Conservation (phyloP, 2,113 vertebrate species). For the Grammomys surdaster region DNA sequence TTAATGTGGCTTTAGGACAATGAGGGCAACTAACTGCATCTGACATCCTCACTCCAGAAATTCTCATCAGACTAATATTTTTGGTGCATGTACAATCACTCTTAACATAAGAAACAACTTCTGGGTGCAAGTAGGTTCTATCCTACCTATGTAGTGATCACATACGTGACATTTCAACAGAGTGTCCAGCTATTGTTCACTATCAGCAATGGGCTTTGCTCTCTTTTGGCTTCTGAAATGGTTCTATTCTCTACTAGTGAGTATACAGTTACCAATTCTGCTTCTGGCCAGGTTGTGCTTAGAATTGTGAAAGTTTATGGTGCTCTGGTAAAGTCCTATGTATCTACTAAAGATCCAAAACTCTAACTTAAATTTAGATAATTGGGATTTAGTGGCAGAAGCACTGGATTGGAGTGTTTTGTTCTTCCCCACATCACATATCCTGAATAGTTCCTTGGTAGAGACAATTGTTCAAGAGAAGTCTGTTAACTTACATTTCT, state of each 20-base stretch:
- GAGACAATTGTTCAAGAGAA: background rate
- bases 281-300: background rate
- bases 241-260: background rate
- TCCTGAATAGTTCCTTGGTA: background rate
- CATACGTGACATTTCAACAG: background rate
- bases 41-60: background rate
- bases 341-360: background rate
- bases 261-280: background rate
- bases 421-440: background rate
- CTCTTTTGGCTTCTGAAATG: background rate
- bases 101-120: background rate
- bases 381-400: background rate
- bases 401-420: background rate
- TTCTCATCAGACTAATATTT: background rate
- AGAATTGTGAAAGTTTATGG: background rate
- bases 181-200: background rate
- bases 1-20: too few species aligned
- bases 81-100: background rate
- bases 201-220: background rate
- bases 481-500: background rate
- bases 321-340: background rate
- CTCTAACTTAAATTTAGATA: background rate
- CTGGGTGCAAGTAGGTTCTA: background rate
- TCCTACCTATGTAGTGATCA: background rate
- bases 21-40: background rate